Conservation (phyloP, 2,113 vertebrate species). For the Cephalopterus ornatus region DNA sequence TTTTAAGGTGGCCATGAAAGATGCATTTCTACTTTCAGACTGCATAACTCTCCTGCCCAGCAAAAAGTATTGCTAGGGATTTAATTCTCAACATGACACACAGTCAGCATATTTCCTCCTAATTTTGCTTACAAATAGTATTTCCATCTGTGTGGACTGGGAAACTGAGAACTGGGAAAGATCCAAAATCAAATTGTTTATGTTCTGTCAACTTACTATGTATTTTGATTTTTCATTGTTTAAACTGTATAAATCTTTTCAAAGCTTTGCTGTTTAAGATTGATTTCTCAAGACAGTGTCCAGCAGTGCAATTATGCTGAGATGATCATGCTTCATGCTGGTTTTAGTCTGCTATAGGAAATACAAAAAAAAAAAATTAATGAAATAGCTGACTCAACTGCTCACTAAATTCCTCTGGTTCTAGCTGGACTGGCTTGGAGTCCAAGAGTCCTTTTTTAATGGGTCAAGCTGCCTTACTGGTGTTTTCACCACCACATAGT, state of each 20-base stretch:
- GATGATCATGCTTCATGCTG: neutral
- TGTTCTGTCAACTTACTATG: neutral
- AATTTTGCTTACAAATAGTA: conserved; percentile 27
- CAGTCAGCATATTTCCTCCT: conserved; percentile 16
- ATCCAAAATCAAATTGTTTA: neutral
- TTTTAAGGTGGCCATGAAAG: neutral
- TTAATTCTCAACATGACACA: neutral
- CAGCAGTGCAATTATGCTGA: neutral
- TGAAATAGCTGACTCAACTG: neutral
- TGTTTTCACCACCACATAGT: neutral
- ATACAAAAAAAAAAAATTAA: neutral
- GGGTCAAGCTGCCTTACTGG: neutral
- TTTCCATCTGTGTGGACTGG: neutral
- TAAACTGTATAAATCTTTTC: neutral
- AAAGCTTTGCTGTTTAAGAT: neutral
- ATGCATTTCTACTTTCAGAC: neutral
- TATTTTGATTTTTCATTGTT: conserved; percentile 32
- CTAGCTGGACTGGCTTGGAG: neutral
- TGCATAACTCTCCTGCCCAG: neutral
- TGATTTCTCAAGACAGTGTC: neutral
- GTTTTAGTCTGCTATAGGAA: neutral
- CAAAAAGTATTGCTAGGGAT: neutral
- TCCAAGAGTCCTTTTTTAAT: neutral
- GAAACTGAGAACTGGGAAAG: neutral
- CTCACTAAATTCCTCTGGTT: neutral